phyloP scores from a whole-genome alignment of 2,797 vertebrate species.

The Phyllotis vaccarum region DNA sequence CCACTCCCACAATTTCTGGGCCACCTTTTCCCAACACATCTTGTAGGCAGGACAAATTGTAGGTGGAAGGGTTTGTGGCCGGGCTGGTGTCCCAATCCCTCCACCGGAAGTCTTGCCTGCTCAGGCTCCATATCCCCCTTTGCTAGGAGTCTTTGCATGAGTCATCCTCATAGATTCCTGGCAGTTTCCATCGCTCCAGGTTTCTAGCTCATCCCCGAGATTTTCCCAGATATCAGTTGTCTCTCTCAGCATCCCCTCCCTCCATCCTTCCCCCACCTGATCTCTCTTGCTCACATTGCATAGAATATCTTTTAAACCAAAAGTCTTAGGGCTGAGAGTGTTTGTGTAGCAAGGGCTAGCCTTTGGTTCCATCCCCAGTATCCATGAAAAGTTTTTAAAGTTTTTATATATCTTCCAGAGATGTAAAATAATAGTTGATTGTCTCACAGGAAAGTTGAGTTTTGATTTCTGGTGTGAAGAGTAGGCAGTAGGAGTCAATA shows the following conservation, averaged over 20 bases:
- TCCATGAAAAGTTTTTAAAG: neutral
- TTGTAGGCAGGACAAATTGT: neutral
- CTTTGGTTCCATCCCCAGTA: neutral
- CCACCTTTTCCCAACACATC: neutral
- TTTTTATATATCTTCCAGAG: neutral
- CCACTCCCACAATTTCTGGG: neutral
- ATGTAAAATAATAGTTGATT: constrained; percentile 38
- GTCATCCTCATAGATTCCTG: neutral
- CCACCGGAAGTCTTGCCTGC: neutral
- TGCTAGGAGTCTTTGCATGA: neutral
- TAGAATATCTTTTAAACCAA: neutral
- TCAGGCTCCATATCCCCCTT: neutral
- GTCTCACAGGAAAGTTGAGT: constrained; percentile 6
- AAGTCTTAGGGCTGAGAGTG: neutral
- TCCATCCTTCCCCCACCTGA: neutral
- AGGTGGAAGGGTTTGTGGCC: neutral
- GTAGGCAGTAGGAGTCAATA: neutral
- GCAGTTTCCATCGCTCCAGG: neutral
- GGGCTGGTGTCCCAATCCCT: neutral
- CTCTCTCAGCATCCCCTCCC: neutral
- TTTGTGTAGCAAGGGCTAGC: neutral
- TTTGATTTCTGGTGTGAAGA: constrained; percentile 47
- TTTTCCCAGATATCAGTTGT: neutral
- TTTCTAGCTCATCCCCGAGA: neutral
- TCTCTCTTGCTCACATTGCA: neutral